phyloP scores from a whole-genome alignment of 2,113 vertebrate species.

The Oreocharis arfaki region DNA sequence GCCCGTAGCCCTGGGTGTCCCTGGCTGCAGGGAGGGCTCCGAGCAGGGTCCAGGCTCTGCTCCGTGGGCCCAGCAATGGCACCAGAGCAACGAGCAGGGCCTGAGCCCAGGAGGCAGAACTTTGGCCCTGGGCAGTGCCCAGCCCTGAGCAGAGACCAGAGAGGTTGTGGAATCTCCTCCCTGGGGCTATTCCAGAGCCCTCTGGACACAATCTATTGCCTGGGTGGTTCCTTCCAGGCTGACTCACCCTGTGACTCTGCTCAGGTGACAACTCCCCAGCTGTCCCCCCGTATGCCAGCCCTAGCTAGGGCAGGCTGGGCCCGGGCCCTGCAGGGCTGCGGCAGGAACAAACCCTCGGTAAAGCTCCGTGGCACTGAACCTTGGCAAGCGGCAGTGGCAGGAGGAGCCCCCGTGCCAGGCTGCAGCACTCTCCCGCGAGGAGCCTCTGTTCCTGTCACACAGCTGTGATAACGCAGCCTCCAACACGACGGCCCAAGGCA shows the following conservation, averaged over 20 bases:
- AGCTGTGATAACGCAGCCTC: background rate
- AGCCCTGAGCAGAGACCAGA: background rate
- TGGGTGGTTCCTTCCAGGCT: background rate
- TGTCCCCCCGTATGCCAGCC: background rate
- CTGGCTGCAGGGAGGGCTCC: background rate
- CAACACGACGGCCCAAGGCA: background rate
- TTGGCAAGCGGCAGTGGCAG: background rate
- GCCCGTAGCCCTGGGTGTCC: background rate
- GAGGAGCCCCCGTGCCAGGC: background rate
- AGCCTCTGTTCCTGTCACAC: background rate
- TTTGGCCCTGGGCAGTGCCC: background rate
- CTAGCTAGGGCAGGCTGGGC: background rate
- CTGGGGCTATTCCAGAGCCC: background rate
- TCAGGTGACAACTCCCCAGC: background rate
- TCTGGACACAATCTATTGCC: background rate
- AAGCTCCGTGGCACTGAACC: background rate
- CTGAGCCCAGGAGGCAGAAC: background rate
- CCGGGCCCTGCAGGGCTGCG: background rate
- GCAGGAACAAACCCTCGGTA: background rate
- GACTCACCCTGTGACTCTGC: background rate
- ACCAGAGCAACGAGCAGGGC: accelerated
- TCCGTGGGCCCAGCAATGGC: background rate
- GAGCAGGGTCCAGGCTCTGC: background rate
- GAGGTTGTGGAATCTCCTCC: background rate
- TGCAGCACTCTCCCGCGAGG: background rate